Evolutionary conservation across 2,113 vertebrate species (phyloP), one percentile per base, ranked within the genome.

Genomic region (Scatophagus argus): DNA sequence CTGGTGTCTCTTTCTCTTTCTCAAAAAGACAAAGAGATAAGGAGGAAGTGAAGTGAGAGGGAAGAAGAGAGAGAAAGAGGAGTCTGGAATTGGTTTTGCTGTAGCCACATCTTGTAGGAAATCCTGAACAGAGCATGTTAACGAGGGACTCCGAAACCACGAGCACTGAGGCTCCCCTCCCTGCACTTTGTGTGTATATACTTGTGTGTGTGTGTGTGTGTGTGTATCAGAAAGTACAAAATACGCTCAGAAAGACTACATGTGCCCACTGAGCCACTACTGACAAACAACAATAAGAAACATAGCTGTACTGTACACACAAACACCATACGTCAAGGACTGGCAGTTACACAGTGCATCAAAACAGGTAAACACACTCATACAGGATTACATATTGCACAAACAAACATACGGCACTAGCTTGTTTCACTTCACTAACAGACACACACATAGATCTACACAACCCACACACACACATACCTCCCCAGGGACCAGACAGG

Each of bases 71-170:
- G 79, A 81, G 81, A 84, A 56, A 71, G 65, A 61, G 71, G 77
- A 88, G 89, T 94, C 94, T 73, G 71, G 94, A 93, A 93, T 80
- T 87, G 92, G 9, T 71, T 90, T 84, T 69, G n/a, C n/a, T n/a
- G 84, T 66, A 88, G 87, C 88, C 83, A 83, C 71, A 89, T 93
- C 68, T 85, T 90, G 69, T 85, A 94, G 94, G 93, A 96, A 94
- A 93, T 93, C 93, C 92, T 87, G 89, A 90, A 94, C 91, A 85
- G 88, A 94, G 93, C 92, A 93, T 93, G 94, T 95, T 95, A 93
- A 93, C 89, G 83, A 93, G 93, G 91, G 91, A 78, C 93, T 85
- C 83, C 80, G 72, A 92, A 94, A 93, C 88, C 88, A 87, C 86
- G 54, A 92, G 86, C 29, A 49, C 79, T 2, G 74, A 83, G 87